Evolutionary conservation across 2,888 invertebrate genomes (phyloP).

Genomic region (Brenthis hecate): DNA sequence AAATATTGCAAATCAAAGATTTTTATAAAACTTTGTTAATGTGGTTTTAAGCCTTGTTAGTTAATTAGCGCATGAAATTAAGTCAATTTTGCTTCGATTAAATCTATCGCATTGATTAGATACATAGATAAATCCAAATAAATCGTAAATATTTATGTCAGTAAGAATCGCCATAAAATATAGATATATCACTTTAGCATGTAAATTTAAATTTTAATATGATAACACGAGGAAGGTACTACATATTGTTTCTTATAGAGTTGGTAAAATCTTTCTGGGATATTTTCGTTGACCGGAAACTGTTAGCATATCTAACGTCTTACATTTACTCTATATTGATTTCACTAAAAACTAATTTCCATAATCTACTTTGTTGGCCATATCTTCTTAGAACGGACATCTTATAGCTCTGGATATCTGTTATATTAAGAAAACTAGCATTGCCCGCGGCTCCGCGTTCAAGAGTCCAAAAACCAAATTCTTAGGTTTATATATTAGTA

Average conservation of each 20-base stretch:
- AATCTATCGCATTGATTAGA: too few relatives aligned
- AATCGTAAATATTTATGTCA: too few relatives aligned
- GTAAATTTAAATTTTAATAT: neutral
- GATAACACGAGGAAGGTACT: neutral
- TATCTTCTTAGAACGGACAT: conserved; percentile 9
- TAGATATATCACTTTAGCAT: neutral
- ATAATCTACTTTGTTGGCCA: neutral
- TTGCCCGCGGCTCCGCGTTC: too few relatives aligned
- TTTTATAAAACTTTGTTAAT: neutral
- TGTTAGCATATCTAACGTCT: conserved; percentile 3
- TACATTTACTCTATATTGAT: conserved; percentile 5
- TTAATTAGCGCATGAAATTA: too few relatives aligned
- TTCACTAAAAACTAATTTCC: conserved; percentile 11
- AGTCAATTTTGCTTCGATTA: too few relatives aligned
- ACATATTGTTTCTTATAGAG: neutral
- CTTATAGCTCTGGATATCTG: conserved; percentile 1
- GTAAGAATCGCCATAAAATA: too few relatives aligned
- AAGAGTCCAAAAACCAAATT: too few relatives aligned
- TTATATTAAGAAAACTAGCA: conserved; percentile 5
- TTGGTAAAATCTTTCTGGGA: neutral
- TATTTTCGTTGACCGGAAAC: conserved; percentile 9
- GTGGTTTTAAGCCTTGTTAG: too few relatives aligned
- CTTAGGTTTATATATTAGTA: too few relatives aligned
- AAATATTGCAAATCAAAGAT: neutral
- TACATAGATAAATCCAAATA: too few relatives aligned